Base-by-base conservation (phyloP, 2,797 vertebrate genomes). In the Natrix natrix region DNA sequence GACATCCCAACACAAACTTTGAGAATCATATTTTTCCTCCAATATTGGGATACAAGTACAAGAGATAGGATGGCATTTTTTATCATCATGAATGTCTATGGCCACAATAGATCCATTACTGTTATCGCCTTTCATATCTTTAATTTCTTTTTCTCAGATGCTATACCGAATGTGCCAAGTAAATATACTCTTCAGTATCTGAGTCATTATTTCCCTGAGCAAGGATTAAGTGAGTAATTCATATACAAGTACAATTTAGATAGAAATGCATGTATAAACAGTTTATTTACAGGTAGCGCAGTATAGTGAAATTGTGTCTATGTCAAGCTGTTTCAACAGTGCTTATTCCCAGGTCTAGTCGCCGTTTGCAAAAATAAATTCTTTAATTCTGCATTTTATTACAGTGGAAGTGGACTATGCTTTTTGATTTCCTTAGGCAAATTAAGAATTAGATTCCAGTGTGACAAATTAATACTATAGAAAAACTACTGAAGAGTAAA, bases 161-260 rank as follows among this genome's bases (percentile, higher is more conserved):
- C 86, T 43, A 13, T 78, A 12, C 89, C 91, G 78, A 78, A 91
- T 88, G 66, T 52, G 11, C 55, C n/a, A 92, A 26, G 22, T 55
- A 92, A 92, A 93, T 88, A 88, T 12, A 92, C 26, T 66, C 55
- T 94, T 78, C 37, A 91, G 28, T 94, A 93, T 37, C 86, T 95
- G 87, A 94, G 89, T 17, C 4, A 37, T 78, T 93, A 61, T 92
- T 95, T 95, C 91, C 89, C 63, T 37, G n/a, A 95, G 56, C 90
- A 96, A 88, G 92, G 60, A 60, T 93, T 60, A 43, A 86, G 93
- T 94, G 66, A 94, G 92, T 89, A 83, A 90, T 37, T 48, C 20
- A 83, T 83, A 24, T 28, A 8, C 32, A 86, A 5, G 5, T 91
- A 88, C 86, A 86, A 93, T 91, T 83, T 54, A 90, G 90, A 91